Base-by-base conservation (phyloP, 1,140 invertebrate genomes). In the Mycetomoellerius zeteki region DNA sequence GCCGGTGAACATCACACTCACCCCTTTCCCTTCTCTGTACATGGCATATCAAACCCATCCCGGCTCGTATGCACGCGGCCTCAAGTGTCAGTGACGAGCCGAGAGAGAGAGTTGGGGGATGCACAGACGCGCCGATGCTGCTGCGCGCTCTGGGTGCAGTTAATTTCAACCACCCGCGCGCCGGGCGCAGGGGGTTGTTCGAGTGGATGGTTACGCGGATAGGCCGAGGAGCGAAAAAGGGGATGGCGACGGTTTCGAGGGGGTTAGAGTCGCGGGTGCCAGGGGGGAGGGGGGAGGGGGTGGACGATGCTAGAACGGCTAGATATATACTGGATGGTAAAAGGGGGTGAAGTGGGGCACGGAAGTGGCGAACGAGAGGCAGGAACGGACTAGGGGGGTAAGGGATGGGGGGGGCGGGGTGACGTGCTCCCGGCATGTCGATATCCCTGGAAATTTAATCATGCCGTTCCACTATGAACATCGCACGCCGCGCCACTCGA, bases 401-500 rank as follows among this genome's bases (percentile, higher is more conserved):
- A 62, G 76, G 73, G 90, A 84, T 64, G 76, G 84, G 72, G 72
- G 80, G 75, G 84, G 85, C 88, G 78, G 88, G 86, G 81, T 94
- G 90, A 93, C 91, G 93, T 87, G 90, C 88, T 93, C 88, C 89
- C 88, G 90, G 89, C 89, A 94, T 91, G 92, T 94, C 94, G 91
- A 94, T 94, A 94, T 91, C 89, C 86, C 86, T 93, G 89, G 89
- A 93, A 94, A 94, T 93, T 92, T 94, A 94, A 94, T 94, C 91
- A 92, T 92, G 87, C 87, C 85, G 86, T 81, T 87, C 91, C 88
- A 88, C 90, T 92, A 90, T 78, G 90, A 92, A 93, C 88, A 88
- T 87, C 90, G 89, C 86, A 91, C 91, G 81, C 87, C 87, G 43
- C 80, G 54, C 92, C 81, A 81, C 92, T 93, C 88, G 84, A 84